Base-by-base conservation (phyloP, 2,888 invertebrate species). In the Ornithoptera alexandrae region DNA sequence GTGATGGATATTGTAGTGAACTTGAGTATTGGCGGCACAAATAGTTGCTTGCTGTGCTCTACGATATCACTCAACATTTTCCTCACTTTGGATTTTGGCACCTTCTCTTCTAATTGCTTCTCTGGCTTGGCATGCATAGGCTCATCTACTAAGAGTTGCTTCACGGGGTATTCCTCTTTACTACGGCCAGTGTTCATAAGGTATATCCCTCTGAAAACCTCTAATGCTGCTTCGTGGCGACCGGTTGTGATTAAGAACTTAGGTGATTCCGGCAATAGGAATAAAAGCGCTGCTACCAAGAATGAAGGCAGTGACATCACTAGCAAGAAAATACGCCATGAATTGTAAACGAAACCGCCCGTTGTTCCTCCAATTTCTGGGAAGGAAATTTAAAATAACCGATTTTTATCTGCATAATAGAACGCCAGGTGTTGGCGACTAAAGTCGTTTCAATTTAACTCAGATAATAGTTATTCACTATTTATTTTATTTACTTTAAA, bases 291-390 rank as follows among this genome's bases (percentile, higher is more conserved):
- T 68, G 97, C 97, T 71, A 98, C 98, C 73, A 97, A 87, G 85
- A 98, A 96, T 68, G 97, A 97, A 67, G 98, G 98, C 79, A 97
- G 87, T 76, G 98, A 96, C 93, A 98, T 98, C 73, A 97, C 95
- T 78, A 97, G 92, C 79, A 98, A 92, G 90, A 98, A 98, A 80
- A 98, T 96, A 80, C 98, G 95, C 98, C 98, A 98, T 67, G 97
- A 97, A 88, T 97, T 97, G 90, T 97, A 98, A 42, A 94, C 94
- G 88, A 98, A 97, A 67, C 93, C 89, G 65, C 93, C 86, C 39
- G 95, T 95, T 60, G 88, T 84, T 72, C 95, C 94, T 76, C 96
- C 97, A 80, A 97, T 95, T 77, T 94, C 96, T 93, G 57, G n/a
- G 22, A 24, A 53, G 15, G 18, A n/a, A 53, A 46, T 46, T 30